These are phyloP conservation scores for Seira ritae DNA, from an alignment of 2,888 invertebrate species.

Conservation along the genomic window DNA sequence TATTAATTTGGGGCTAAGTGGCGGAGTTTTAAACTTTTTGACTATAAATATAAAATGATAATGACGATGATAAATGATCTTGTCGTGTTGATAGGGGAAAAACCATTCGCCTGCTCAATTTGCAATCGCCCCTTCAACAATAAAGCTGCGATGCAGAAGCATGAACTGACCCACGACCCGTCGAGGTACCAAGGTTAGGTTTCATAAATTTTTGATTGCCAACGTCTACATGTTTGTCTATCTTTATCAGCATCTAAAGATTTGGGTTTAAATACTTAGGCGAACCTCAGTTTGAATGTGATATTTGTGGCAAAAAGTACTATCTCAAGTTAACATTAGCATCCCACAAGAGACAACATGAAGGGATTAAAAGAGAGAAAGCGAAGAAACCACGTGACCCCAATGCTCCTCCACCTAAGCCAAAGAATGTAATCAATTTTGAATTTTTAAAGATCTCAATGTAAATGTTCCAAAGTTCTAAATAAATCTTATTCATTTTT, in stretches of 20 bases:
- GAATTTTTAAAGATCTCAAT: not conserved
- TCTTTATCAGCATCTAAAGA: not conserved
- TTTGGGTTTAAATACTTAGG: conserved; percentile 17
- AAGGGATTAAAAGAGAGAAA: conserved; percentile 21
- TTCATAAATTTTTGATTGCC: not conserved
- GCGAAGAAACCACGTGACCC: not conserved
- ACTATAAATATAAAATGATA: not conserved
- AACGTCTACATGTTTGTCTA: not conserved
- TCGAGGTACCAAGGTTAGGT: conserved; percentile 32
- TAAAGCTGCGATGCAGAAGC: conserved; percentile 33
- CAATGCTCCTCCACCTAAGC: not conserved
- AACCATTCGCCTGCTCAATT: conserved; percentile 29
- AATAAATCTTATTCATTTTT: not conserved
- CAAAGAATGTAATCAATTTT: too few relatives aligned
- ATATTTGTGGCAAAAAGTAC: conserved; percentile 48
- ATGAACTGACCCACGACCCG: conserved; percentile 32
- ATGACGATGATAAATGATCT: not conserved
- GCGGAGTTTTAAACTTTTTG: not conserved
- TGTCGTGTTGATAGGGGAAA: conserved; percentile 37
- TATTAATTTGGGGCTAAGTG: conserved; percentile 6
- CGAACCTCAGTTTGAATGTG: conserved; percentile 45
- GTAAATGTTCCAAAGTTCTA: not conserved
- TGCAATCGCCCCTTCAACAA: not conserved
- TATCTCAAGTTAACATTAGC: conserved; percentile 37
- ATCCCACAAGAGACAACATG: conserved; percentile 43